phyloP scores from a whole-genome alignment of 2,888 invertebrate genomes.

The Neoaliturus tenellus region DNA sequence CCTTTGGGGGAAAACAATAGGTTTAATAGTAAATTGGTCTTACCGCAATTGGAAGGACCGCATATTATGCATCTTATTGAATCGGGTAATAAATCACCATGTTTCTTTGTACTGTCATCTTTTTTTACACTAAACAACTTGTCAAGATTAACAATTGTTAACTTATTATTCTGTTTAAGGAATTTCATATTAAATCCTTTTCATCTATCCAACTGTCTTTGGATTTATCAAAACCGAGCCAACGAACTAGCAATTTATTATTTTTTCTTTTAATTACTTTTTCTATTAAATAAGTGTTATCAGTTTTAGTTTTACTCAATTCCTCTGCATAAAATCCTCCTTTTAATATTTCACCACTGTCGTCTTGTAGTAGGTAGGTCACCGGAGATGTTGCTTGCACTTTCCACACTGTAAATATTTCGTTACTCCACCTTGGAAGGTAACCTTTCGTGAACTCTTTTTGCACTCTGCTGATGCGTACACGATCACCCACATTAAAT shows the following conservation, averaged over 20 bases:
- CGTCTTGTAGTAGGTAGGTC: slow-evolving; percentile 33
- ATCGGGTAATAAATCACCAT: slow-evolving; percentile 34
- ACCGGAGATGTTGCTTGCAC: slow-evolving; percentile 28
- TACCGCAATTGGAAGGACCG: slow-evolving; percentile 40
- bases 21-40: slow-evolving; percentile 54
- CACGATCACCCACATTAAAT: slow-evolving; percentile 42
- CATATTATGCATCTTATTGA: slow-evolving; percentile 36
- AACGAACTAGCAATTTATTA: slow-evolving; percentile 43
- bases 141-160: too few relatives aligned
- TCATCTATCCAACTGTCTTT: slow-evolving; percentile 49
- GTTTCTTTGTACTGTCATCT: neutral
- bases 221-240: slow-evolving; percentile 40
- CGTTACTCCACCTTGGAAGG: slow-evolving; percentile 33
- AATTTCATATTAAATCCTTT: too few relatives aligned
- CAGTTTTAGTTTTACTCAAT: neutral
- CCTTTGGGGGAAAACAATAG: slow-evolving; percentile 45
- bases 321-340: slow-evolving; percentile 48
- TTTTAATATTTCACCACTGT: slow-evolving; percentile 22
- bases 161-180: too few relatives aligned
- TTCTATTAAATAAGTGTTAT: slow-evolving; percentile 44
- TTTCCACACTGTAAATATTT: neutral
- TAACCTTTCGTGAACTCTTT: slow-evolving; percentile 29
- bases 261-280: slow-evolving; percentile 44
- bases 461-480: slow-evolving; percentile 36
- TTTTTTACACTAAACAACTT: neutral